Conservation (phyloP, 92 coral and sea anemone genomes). For the Paragorgia papillata region DNA sequence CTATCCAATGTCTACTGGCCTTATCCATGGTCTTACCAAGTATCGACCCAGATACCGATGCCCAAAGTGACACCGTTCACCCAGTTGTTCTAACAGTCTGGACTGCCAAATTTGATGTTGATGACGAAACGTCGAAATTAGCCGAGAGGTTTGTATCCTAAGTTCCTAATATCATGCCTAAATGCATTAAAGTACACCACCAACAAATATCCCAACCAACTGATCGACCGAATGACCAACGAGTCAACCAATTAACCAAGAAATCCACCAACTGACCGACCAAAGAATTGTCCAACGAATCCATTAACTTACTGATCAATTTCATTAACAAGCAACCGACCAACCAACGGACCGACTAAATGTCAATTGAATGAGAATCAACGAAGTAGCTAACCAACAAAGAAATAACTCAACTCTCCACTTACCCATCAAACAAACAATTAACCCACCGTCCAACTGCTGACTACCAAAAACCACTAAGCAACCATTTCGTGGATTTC, state of each 20-base stretch:
- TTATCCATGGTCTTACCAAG: conserved; percentile 66
- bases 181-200: too few relatives aligned
- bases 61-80: conserved; percentile 59
- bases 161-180: background rate
- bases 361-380: too few relatives aligned
- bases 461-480: too few relatives aligned
- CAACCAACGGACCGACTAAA: background rate
- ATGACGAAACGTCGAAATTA: conserved; percentile 80
- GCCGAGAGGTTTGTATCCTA: conserved; percentile 67
- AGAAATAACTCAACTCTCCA: too few relatives aligned
- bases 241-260: background rate
- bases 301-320: background rate
- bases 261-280: background rate
- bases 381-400: background rate
- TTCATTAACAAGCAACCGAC: background rate
- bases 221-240: background rate
- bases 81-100: conserved; percentile 59
- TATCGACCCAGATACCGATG: conserved; percentile 64
- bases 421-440: background rate
- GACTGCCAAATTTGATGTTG: conserved; percentile 85
- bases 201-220: too few relatives aligned
- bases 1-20: conserved; percentile 77
- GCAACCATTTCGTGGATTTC: too few relatives aligned
- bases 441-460: background rate
- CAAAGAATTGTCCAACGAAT: background rate